These are phyloP conservation scores for Calcarius lapponicus DNA, from an alignment of 2,797 vertebrate genomes.

Conservation along the genomic window DNA sequence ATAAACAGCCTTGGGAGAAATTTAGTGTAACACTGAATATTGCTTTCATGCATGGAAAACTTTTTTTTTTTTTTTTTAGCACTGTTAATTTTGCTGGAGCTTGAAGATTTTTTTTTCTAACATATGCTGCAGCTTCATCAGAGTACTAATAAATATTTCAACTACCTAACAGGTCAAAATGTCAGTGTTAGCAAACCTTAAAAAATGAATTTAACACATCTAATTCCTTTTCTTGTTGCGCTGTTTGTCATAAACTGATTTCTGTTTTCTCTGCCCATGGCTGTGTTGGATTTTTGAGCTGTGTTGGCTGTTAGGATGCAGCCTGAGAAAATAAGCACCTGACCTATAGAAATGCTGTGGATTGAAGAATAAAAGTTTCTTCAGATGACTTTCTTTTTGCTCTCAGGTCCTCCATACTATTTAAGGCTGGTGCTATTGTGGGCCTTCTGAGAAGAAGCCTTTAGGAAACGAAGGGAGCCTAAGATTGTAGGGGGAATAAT, in stretches of 20 bases:
- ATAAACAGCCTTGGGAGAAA: constrained; percentile 43
- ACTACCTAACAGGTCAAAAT: neutral
- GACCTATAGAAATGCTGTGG: neutral
- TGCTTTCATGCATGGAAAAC: neutral
- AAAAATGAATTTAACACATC: neutral
- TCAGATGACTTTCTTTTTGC: neutral
- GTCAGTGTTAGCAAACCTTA: neutral
- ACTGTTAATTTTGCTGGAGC: neutral
- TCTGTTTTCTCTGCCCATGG: neutral
- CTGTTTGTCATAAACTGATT: neutral
- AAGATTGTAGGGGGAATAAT: constrained; percentile 2
- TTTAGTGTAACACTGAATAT: neutral
- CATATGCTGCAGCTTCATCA: neutral
- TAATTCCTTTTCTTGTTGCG: neutral
- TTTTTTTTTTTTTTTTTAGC: neutral
- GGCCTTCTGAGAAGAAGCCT: neutral
- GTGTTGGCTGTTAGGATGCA: neutral
- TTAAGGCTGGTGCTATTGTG: neutral
- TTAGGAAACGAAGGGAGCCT: neutral
- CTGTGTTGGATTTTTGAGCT: neutral
- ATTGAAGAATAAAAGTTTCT: neutral
- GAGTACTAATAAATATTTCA: neutral
- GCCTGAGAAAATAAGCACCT: neutral
- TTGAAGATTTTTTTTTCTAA: neutral
- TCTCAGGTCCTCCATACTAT: neutral